Evolutionary conservation across 2,113 vertebrate species (phyloP).

Genomic region (Apteryx mantelli): DNA sequence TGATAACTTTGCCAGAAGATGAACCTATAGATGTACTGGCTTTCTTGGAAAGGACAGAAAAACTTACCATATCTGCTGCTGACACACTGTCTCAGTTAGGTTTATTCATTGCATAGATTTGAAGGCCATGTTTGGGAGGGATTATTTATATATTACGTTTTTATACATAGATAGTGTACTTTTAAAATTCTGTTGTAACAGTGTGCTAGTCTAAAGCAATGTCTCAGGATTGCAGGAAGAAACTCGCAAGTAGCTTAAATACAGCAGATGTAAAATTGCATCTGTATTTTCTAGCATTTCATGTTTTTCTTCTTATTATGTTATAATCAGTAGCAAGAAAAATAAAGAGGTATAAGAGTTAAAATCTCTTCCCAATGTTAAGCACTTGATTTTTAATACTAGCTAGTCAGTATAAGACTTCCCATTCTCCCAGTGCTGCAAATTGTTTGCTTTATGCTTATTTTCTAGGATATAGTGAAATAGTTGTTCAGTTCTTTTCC

Average conservation of each 20-base stretch:
- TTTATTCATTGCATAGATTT: background rate
- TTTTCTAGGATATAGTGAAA: background rate
- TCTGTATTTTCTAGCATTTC: background rate
- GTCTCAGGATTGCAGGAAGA: background rate
- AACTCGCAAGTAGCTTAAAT: background rate
- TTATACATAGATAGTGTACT: background rate
- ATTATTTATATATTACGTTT: background rate
- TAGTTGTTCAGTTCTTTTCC: background rate
- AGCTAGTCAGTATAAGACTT: background rate
- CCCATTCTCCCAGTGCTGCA: background rate
- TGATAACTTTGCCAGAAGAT: constrained; percentile 79
- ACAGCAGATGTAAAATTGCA: background rate
- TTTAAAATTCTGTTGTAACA: background rate
- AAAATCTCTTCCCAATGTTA: background rate
- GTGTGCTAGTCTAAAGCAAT: background rate
- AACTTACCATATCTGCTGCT: constrained; percentile 57
- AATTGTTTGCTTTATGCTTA: background rate
- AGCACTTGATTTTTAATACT: background rate
- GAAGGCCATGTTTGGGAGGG: background rate
- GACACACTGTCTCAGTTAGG: constrained; percentile 73
- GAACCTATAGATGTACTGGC: constrained; percentile 64
- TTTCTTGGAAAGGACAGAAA: constrained; percentile 77
- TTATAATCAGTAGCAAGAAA: background rate
- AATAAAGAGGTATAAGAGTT: background rate
- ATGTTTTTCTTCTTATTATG: background rate